Conservation (phyloP, 1,140 invertebrate species). For the Lepidurus apus region DNA sequence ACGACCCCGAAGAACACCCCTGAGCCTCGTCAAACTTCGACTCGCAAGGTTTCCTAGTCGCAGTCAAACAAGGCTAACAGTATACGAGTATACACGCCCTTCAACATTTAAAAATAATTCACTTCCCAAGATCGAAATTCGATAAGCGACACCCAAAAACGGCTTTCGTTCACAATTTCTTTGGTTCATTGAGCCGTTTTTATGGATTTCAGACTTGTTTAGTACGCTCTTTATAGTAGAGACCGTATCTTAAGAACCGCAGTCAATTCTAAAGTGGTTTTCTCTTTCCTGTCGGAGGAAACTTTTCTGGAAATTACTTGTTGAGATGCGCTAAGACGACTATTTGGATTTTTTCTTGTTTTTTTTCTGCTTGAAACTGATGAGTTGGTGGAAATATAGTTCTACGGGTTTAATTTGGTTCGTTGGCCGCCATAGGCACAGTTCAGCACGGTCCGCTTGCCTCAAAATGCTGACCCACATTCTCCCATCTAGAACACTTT, state of each 20-base stretch:
- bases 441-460: slow-evolving; percentile 3
- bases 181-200: not conserved
- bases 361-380: not conserved
- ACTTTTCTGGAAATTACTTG: too few relatives aligned
- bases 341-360: not conserved
- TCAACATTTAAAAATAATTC: not conserved
- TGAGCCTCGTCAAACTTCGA: not conserved
- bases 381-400: not conserved
- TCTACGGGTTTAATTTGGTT: not conserved
- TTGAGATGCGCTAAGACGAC: too few relatives aligned
- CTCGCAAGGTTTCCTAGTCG: not conserved
- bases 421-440: slow-evolving; percentile 6
- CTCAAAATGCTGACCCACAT: slow-evolving; percentile 14
- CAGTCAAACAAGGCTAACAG: not conserved
- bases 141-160: slow-evolving; percentile 6
- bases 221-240: not conserved
- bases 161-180: not conserved
- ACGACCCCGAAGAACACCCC: not conserved
- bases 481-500: slow-evolving; percentile 15
- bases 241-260: not conserved
- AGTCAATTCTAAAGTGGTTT: not conserved
- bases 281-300: too few relatives aligned
- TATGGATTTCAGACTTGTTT: not conserved
- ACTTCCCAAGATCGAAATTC: not conserved
- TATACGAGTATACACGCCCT: not conserved